These are phyloP conservation scores for Lemur catta DNA, from an alignment of 2,797 vertebrate genomes.

Conservation along the genomic window DNA sequence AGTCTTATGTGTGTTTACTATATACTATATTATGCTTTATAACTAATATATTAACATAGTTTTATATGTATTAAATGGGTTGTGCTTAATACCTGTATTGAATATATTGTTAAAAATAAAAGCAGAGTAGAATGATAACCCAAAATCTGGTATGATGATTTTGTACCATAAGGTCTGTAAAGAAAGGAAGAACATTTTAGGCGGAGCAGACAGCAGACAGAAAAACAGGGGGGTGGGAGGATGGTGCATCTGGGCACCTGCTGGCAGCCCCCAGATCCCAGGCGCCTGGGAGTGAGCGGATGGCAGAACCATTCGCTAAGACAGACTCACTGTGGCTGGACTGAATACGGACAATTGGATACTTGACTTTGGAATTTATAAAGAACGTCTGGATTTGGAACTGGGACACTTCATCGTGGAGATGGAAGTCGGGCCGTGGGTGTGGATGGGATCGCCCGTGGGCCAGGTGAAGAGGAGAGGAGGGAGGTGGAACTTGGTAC, in stretches of 20 bases:
- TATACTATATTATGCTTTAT: not conserved
- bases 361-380: not conserved
- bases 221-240: not conserved
- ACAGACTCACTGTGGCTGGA: not conserved
- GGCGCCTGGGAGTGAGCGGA: not conserved
- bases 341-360: not conserved
- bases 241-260: not conserved
- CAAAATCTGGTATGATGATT: not conserved
- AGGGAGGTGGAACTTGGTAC: not conserved
- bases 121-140: not conserved
- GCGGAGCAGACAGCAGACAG: not conserved
- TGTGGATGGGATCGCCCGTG: too few relatives aligned
- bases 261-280: not conserved
- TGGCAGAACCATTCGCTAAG: not conserved
- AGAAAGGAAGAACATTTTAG: not conserved
- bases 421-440: not conserved
- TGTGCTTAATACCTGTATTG: not conserved
- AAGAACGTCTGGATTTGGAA: not conserved
- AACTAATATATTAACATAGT: not conserved
- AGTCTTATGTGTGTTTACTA: not conserved
- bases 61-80: constrained; percentile 1
- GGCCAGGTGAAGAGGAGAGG: not conserved
- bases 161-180: not conserved
- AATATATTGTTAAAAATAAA: constrained; percentile 51
- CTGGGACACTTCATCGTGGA: not conserved